Evolutionary conservation across 2,113 vertebrate genomes (phyloP), one percentile per base, ranked within the genome.

Genomic region (Oreochromis tanganicae): DNA sequence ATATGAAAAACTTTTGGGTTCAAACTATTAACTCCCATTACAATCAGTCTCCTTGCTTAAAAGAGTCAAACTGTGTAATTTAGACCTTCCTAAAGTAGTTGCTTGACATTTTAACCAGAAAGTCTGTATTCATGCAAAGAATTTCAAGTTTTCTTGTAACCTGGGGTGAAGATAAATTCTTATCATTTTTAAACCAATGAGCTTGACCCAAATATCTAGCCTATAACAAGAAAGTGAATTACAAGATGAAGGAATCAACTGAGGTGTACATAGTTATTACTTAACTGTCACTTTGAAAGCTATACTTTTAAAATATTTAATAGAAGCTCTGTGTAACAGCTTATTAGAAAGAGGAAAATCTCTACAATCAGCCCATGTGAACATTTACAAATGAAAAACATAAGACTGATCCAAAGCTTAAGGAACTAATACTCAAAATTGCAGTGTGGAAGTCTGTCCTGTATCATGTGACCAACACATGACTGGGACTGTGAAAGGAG

Each of bases 381-480:
- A 82, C 17, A 48, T 79, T 16, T 48, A 29, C 24, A 29, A 86
- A 83, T 41, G 63, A 43, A 19, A 66, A 81, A 88, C 7, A 9
- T 7, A 8, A 63, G 43, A 24, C 27, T 50, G 54, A 24, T 27
- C 24, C 17, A 27, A 56, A 71, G 75, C 59, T 61, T 14, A 79
- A 86, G 27, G 34, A 38, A 41, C 4, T 61, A 87, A 89, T 90
- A 81, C 91, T 88, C 63, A 94, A 88, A 16, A 41, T 4, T 79
- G 34, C 87, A 85, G 63, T 91, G 90, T 38, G 56, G 91, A 92
- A 93, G 91, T 61, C 75, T 89, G 88, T 94, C 86, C 82, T 84
- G 54, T 81, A 81, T 83, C 98, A 98, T 97, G 98, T 98, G 98
- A 98, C 96, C 96, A 83, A 96, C 98, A 98, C 97, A 98, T 98